These are phyloP conservation scores for Bradysia coprophila DNA, from an alignment of 1,140 invertebrate genomes.

Conservation along the genomic window DNA sequence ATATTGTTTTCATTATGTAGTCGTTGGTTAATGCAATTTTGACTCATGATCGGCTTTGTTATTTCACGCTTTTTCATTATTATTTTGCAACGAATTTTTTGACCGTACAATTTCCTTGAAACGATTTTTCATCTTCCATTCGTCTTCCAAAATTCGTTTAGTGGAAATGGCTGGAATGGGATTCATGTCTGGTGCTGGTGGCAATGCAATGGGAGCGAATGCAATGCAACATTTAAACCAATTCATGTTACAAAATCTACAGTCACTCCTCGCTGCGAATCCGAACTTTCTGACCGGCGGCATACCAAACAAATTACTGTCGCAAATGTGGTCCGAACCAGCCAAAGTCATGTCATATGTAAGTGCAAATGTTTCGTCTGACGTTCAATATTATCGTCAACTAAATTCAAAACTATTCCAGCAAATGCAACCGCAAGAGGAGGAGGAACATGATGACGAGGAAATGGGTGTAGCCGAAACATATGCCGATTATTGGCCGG, in stretches of 20 bases:
- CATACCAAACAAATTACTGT: slow-evolving; percentile 21
- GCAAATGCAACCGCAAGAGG: slow-evolving; percentile 28
- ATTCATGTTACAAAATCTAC: slow-evolving; percentile 20
- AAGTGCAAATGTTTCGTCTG: neutral
- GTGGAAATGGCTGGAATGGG: slow-evolving; percentile 37
- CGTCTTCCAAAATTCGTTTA: slow-evolving; percentile 16
- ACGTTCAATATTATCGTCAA: slow-evolving; percentile 1
- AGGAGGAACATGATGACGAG: slow-evolving; percentile 86
- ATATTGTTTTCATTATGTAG: too few relatives aligned
- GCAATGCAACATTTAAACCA: slow-evolving; percentile 13
- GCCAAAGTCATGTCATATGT: slow-evolving; percentile 6
- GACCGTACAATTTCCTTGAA: too few relatives aligned
- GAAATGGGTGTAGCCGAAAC: slow-evolving; percentile 96
- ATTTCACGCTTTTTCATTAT: too few relatives aligned
- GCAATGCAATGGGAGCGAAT: slow-evolving; percentile 20
- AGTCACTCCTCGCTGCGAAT: slow-evolving; percentile 17
- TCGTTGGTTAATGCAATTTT: too few relatives aligned
- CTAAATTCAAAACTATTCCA: neutral
- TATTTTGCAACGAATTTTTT: too few relatives aligned
- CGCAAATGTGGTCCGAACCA: slow-evolving; percentile 25
- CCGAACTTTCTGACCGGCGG: slow-evolving; percentile 21
- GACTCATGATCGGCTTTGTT: too few relatives aligned
- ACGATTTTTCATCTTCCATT: too few relatives aligned
- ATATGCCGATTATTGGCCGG: slow-evolving; percentile 94
- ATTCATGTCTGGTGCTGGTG: slow-evolving; percentile 26